Evolutionary conservation across 2,888 invertebrate genomes (phyloP).

Genomic region (Melangyna quadrimaculata): DNA sequence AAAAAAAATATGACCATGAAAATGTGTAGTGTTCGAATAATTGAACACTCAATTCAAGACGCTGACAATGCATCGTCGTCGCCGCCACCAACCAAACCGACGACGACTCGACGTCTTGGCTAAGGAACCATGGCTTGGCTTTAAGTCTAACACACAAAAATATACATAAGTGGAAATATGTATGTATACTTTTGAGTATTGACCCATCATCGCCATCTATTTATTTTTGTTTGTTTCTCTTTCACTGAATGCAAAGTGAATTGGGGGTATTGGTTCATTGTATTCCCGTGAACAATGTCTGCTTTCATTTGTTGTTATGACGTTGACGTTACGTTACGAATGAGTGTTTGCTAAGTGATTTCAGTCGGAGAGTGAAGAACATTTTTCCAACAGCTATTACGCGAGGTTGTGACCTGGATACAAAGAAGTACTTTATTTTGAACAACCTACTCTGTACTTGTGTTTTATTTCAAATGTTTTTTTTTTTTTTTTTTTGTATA

Average conservation of each 20-base stretch:
- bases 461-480: not conserved
- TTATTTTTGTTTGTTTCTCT: slow-evolving; percentile 7
- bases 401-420: slow-evolving; percentile 57
- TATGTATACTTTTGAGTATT: no score
- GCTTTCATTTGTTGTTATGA: slow-evolving; percentile 34
- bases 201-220: slow-evolving; percentile 31
- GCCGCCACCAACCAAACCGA: not conserved
- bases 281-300: slow-evolving; percentile 51
- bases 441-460: not conserved
- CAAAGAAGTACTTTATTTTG: slow-evolving; percentile 1
- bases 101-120: not conserved
- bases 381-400: slow-evolving; percentile 32
- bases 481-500: no score
- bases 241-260: slow-evolving; percentile 43
- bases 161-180: not conserved
- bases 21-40: slow-evolving; percentile 12
- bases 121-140: not conserved
- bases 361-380: slow-evolving; percentile 33
- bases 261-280: slow-evolving; percentile 45
- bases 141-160: not conserved
- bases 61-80: not conserved
- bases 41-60: slow-evolving; percentile 16
- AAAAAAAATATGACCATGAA: slow-evolving; percentile 23
- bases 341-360: slow-evolving; percentile 58
- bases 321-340: slow-evolving; percentile 22